Evolutionary conservation across 2,888 invertebrate genomes (phyloP).

Genomic region (Sthenelais limicola): DNA sequence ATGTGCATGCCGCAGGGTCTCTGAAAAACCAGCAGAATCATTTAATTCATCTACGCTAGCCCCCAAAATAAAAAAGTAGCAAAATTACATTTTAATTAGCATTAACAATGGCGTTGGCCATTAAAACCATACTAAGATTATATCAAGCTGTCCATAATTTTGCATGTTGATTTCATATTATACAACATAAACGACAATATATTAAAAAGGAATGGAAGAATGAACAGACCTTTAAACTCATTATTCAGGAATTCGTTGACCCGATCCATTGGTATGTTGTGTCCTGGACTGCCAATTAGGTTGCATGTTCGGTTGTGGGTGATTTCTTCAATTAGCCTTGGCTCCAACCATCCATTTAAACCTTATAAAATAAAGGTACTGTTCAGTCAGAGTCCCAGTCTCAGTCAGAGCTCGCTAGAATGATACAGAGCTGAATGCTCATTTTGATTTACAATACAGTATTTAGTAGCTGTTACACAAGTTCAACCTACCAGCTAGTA

Average conservation of each 20-base stretch:
- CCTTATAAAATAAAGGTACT: constrained; percentile 1
- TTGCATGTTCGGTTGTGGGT: constrained; percentile 28
- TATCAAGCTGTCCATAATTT: not conserved
- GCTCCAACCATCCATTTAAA: constrained; percentile 4
- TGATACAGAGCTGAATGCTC: too few species aligned
- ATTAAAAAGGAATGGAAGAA: too few species aligned
- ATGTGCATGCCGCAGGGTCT: constrained; percentile 1
- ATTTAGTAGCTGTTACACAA: too few species aligned
- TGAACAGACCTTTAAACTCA: constrained; percentile 27
- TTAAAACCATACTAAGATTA: not conserved
- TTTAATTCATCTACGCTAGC: too few species aligned
- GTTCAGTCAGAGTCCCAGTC: not conserved
- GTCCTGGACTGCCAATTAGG: constrained; percentile 13
- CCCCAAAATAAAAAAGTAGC: too few species aligned
- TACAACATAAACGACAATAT: too few species aligned
- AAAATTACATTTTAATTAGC: not conserved
- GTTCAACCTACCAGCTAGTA: constrained; percentile 14
- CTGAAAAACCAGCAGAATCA: not conserved
- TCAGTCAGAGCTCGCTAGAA: too few species aligned
- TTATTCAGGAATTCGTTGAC: constrained; percentile 29
- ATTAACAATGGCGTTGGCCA: not conserved
- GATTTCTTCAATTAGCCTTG: constrained; percentile 14
- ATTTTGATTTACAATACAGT: not conserved
- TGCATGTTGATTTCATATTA: not conserved
- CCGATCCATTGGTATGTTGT: constrained; percentile 31